Conservation (phyloP, 2,113 vertebrate genomes). For the Pungitius pungitius region DNA sequence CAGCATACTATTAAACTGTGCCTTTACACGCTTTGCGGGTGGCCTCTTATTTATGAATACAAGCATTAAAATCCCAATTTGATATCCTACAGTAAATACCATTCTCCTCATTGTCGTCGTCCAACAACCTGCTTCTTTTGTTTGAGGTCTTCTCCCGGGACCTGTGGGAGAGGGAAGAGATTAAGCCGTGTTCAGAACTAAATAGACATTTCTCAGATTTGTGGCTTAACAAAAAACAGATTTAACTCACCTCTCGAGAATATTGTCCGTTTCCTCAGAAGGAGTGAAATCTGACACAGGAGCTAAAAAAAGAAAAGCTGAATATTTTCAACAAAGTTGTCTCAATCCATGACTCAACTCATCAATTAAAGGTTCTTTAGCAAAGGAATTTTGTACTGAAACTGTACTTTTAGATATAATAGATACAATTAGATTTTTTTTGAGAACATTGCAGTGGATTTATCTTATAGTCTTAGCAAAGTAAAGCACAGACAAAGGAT, state of each 20-base stretch:
- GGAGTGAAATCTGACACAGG: conserved; percentile 30
- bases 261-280: conserved; percentile 31
- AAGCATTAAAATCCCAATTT: not conserved
- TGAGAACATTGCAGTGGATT: not conserved
- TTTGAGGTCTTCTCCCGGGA: conserved; percentile 41
- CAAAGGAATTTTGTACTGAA: not conserved
- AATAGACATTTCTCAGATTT: conserved; percentile 13
- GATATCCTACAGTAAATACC: conserved; percentile 51
- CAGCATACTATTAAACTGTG: not conserved
- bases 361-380: not conserved
- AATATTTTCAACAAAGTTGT: not conserved
- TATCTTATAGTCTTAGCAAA: not conserved
- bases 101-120: conserved; percentile 72
- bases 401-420: too few relatives aligned
- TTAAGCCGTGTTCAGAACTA: not conserved
- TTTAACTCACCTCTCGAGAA: conserved; percentile 54
- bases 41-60: not conserved
- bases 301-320: conserved; percentile 14
- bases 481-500: not conserved
- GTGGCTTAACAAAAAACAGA: not conserved
- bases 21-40: not conserved
- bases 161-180: conserved; percentile 35
- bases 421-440: too few relatives aligned
- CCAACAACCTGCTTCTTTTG: conserved; percentile 82
- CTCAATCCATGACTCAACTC: not conserved